Percentiles rank a stretch among this genome's conserved stretches.
Evolutionary conservation across 2,888 invertebrate species (phyloP).

Genomic region (Drosophila meridionalis): DNA sequence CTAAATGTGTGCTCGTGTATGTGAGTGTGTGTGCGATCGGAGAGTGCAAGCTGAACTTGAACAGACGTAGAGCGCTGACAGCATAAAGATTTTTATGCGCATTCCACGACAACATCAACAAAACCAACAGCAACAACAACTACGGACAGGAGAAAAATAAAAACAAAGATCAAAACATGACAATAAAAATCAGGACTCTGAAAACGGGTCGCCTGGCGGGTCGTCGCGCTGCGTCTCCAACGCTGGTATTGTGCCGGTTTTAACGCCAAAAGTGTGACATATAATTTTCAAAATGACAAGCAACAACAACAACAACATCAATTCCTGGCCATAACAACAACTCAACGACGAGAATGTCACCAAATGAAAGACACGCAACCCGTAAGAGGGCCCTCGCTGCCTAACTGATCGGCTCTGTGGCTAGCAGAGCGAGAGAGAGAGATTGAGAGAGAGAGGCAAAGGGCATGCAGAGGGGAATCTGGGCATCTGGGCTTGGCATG

Average conservation of each 20-base stretch:
- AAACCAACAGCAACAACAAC: slow-evolving; percentile 26
- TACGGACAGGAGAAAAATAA: slow-evolving; percentile 27
- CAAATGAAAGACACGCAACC: slow-evolving; percentile 65
- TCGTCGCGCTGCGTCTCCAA: slow-evolving; percentile 36
- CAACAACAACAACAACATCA: slow-evolving; percentile 49
- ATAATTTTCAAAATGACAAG: slow-evolving; percentile 79
- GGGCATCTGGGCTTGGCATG: slow-evolving; percentile 1
- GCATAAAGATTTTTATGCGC: slow-evolving; percentile 76
- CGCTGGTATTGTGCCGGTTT: slow-evolving; percentile 75
- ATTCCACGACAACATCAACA: slow-evolving; percentile 65
- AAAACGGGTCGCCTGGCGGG: slow-evolving; percentile 69
- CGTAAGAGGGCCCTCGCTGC: slow-evolving; percentile 23
- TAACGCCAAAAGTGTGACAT: slow-evolving; percentile 81
- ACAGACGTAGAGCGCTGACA: slow-evolving; percentile 48
- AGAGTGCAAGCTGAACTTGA: slow-evolving; percentile 39
- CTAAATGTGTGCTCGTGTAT: not conserved
- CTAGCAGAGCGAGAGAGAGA: not conserved
- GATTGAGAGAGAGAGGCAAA: no score
- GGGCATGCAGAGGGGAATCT: not conserved
- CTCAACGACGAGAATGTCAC: slow-evolving; percentile 73
- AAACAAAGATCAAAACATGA: slow-evolving; percentile 76
- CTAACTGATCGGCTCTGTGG: slow-evolving; percentile 10
- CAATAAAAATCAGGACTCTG: slow-evolving; percentile 81
- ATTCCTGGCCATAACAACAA: slow-evolving; percentile 68
- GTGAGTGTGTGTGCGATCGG: slow-evolving; percentile 7